Evolutionary conservation across 1,140 invertebrate species (phyloP), one percentile per base, ranked within the genome.

Genomic region (Meloidogyne floridensis): DNA sequence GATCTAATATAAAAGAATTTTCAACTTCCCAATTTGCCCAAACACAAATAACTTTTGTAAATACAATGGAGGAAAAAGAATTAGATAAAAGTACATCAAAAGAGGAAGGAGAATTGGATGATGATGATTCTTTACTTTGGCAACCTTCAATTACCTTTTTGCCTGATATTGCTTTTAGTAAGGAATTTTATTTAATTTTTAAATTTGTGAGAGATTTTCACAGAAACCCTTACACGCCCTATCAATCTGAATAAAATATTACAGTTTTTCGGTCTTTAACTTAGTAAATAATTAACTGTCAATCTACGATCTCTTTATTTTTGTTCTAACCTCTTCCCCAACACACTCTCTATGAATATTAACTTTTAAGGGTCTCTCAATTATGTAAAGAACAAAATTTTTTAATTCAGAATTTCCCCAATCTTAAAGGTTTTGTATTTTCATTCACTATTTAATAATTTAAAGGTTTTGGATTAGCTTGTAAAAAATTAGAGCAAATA

Each of bases 101-200:
- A 72, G 77, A n/a, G 43, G 65, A 80, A 5, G 77, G 72, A 11
- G 77, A 76, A 80, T 53, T 56, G 65, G 77, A 73, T 42, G 72
- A 77, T 59, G 78, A 59, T n/a, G 42, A 59, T 80, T 47, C 54
- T 20, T 13, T 8, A 81, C 54, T 69, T 15, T 65, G 73, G 59
- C 53, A 59, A 32, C 81, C 81, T 20, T 69, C 77, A 7, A 11
- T 82, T 20, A 82, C 43, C 32, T 82, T 82, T 65, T 80, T 82
- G 20, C 81, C 81, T 2, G 69, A 80, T 42, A 20, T 82, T 56
- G 81, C 81, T 13, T 82, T 82, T 56, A 72, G 81, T 82, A 42
- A 15, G 51, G 53, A 32, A 4, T 77, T 80, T 72, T 18, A n/a
- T 43, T 74, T n/a, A 32, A 8, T 75, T n/a, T 80, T 69, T 72